Evolutionary conservation across 1,140 invertebrate species (phyloP), one percentile per base, ranked within the genome.

Genomic region (Carposina sasakii): DNA sequence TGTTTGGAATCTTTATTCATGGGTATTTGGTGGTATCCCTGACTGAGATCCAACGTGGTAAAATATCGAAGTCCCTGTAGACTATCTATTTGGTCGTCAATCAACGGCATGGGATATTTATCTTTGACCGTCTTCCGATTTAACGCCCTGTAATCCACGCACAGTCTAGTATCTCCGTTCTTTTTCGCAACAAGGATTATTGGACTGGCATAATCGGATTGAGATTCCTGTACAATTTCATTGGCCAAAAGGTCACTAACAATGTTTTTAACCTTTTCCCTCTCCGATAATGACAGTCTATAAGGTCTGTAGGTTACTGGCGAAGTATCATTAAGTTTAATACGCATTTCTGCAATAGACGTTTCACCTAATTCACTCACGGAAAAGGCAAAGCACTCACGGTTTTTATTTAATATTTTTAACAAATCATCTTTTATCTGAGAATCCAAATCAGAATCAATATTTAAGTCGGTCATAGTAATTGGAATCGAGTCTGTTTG

Each of bases 21-120:
- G 6, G 53, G 52, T 1, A 83, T 58, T 60, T 81, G 81, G 39
- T 69, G 56, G 19, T 71, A 70, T 3, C 75, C 68, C 5, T 22
- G 23, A 9, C 41, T 36, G 1, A 56, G 24, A 33, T 56, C 48
- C 2, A 56, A 19, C 3, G 28, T 48, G 3, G 50, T 48, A 33
- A 57, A 56, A 26, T 40, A 55, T 2, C n/a, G 4, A 15, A 50
- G 39, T 5, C 23, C 34, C 4, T 2, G 8, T 13, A 46, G 13
- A 24, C 31, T 23, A 17, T 46, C 44, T 1, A 48, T 33, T 42
- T 42, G 37, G 21, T 49, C 48, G 2, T 49, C 48, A 6, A 49
- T 49, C 16, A 49, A 1, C 4, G 48, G 37, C 48, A 49, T 49
- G 3, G 48, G 48, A 17, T 23, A 49, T n/a, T 33, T 33, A 9